Evolutionary conservation across 2,888 invertebrate genomes (phyloP).

Genomic region (Oxytorus armatus): DNA sequence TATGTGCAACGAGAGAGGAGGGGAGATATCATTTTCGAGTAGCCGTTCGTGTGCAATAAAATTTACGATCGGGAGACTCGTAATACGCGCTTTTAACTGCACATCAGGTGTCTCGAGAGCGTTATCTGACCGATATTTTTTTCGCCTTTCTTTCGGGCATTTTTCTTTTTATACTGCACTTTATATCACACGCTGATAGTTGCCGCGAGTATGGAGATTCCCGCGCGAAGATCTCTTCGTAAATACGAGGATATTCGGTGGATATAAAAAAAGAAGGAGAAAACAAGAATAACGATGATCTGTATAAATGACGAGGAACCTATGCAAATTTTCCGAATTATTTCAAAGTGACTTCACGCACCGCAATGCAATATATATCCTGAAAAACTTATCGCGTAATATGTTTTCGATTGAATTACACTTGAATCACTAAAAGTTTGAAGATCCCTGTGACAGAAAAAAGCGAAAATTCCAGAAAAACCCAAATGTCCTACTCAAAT

Average conservation of each 20-base stretch:
- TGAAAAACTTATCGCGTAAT: constrained; percentile 26
- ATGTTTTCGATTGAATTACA: constrained; percentile 8
- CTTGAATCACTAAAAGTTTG: too few species aligned
- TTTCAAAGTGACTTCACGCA: constrained; percentile 12
- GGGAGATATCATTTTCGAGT: constrained; percentile 54
- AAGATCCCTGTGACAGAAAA: too few species aligned
- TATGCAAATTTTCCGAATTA: constrained; percentile 63
- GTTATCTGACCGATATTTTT: constrained; percentile 60
- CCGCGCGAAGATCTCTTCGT: constrained; percentile 47
- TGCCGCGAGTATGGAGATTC: constrained; percentile 55
- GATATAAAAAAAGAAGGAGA: constrained; percentile 24
- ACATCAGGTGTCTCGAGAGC: constrained; percentile 60
- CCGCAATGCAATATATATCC: background rate
- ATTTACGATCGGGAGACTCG: constrained; percentile 65
- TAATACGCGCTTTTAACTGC: constrained; percentile 68
- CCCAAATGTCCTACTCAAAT: too few species aligned
- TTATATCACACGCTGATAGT: constrained; percentile 38
- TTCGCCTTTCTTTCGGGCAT: constrained; percentile 1
- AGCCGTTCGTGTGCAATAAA: constrained; percentile 66
- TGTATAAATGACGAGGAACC: constrained; percentile 61
- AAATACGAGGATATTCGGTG: constrained; percentile 2
- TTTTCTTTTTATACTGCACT: background rate
- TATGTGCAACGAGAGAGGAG: constrained; percentile 40
- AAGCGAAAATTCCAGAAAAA: too few species aligned
- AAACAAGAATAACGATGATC: constrained; percentile 48